Base-by-base conservation (phyloP, 2,113 vertebrate species). In the Mobula hypostoma region DNA sequence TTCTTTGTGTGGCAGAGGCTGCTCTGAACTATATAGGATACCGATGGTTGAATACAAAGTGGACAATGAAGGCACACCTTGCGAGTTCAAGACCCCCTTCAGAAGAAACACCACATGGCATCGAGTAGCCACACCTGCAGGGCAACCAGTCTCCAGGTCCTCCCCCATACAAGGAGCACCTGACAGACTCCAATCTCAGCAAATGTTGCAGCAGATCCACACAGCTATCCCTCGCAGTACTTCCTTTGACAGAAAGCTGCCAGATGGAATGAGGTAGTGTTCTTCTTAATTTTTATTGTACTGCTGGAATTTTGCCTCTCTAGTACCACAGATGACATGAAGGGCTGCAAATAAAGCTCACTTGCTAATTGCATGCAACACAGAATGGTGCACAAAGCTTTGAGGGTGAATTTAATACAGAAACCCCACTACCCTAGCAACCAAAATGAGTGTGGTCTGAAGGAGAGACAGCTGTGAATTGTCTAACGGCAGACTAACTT, bases 21-120 rank as follows among this genome's bases (percentile, higher is more conserved):
- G 98, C 95, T 99, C 98, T 2, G 99, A 99, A 96, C 98, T 99
- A 29, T 99, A 98, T 96, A 98, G 98, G 94, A 98, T 99, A 94
- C 98, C 99, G 92, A 98, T 99, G 98, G 99, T 99, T 94, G 99
- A 99, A 95, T 99, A 99, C 95, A 99, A 99, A 95, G 97, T 99
- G 32, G 98, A 99, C 97, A 99, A 98, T 0, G 98, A 99, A 96
- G 99, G 98, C 27, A 98, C 98, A 2, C 98, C 98, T 94, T 99
- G 99, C 76, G 99, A 99, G 96, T 99, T 99, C 96, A 99, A 99
- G 97, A 99, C 99, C 6, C 98, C 99, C 94, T 99, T 99, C 97
- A 97, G 98, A 95, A 98, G 98, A 95, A 99, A 99, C 96, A 99
- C 98, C 94, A 98, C 98, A 7, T 99, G 99, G 99, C 98, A 99